These are phyloP conservation scores for Drosophila tani DNA, from an alignment of 1,140 invertebrate genomes.

Conservation along the genomic window DNA sequence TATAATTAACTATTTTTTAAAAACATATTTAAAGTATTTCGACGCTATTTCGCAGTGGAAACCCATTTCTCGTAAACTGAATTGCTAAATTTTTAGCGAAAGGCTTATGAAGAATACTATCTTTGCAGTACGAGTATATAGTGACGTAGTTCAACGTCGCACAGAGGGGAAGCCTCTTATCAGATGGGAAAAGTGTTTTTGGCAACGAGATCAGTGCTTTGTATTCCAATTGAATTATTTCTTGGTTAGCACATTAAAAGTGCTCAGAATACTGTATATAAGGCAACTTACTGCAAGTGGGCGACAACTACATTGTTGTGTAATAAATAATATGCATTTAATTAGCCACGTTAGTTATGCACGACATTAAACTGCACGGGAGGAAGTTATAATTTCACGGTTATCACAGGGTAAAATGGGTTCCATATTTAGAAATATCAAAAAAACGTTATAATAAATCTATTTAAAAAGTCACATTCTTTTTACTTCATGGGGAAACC, in stretches of 20 bases:
- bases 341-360: neutral
- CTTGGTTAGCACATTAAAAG: neutral
- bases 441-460: neutral
- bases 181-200: neutral
- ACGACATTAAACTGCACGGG: constrained; percentile 7
- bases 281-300: too few relatives aligned
- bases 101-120: neutral
- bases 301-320: neutral
- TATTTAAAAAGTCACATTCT: neutral
- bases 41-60: neutral
- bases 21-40: neutral
- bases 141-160: constrained; percentile 1
- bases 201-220: neutral
- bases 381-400: constrained; percentile 1
- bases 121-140: neutral
- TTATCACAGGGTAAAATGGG: neutral
- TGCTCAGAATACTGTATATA: neutral
- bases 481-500: constrained; percentile 5
- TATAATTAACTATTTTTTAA: neutral
- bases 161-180: constrained; percentile 2
- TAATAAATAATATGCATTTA: constrained; percentile 5
- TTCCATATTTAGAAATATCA: neutral
- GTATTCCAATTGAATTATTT: neutral
- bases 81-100: neutral
- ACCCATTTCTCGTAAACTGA: neutral